phyloP scores from a whole-genome alignment of 23 tunicate species.

The Oikopleura vanhoeffeni region DNA sequence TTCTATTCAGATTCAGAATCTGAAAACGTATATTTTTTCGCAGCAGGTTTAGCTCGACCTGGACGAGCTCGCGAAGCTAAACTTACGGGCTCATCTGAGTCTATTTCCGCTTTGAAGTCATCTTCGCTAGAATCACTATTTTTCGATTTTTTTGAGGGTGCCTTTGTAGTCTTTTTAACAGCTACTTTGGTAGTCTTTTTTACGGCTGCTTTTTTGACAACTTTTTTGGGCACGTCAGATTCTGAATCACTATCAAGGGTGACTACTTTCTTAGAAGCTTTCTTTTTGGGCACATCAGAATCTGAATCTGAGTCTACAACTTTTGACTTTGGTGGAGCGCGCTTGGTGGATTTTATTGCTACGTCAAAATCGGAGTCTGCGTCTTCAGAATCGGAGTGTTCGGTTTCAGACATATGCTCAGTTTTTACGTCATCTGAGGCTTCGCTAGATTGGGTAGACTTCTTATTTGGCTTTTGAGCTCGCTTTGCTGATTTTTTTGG shows the following conservation, averaged over 20 bases:
- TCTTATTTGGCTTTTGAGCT: neutral
- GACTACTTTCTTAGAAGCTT: too few relatives aligned
- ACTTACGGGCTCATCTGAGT: neutral
- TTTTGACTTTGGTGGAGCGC: too few relatives aligned
- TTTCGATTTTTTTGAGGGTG: neutral
- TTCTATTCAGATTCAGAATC: neutral
- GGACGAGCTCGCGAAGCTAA: neutral
- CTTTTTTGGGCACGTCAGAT: neutral
- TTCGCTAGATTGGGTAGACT: neutral
- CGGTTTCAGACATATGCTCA: too few relatives aligned
- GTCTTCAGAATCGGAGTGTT: neutral
- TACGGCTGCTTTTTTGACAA: neutral
- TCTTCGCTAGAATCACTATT: neutral
- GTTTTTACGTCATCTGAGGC: too few relatives aligned
- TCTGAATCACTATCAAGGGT: neutral
- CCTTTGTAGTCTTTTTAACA: neutral
- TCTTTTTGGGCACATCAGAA: too few relatives aligned
- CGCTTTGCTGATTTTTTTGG: too few relatives aligned
- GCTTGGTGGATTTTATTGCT: too few relatives aligned
- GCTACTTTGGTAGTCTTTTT: neutral
- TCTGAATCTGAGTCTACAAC: too few relatives aligned
- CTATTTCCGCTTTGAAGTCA: neutral
- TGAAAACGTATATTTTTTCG: neutral
- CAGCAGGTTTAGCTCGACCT: neutral
- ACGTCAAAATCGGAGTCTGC: neutral